Evolutionary conservation across 2,888 invertebrate species (phyloP).

Genomic region (Hypselothyrea guttata): DNA sequence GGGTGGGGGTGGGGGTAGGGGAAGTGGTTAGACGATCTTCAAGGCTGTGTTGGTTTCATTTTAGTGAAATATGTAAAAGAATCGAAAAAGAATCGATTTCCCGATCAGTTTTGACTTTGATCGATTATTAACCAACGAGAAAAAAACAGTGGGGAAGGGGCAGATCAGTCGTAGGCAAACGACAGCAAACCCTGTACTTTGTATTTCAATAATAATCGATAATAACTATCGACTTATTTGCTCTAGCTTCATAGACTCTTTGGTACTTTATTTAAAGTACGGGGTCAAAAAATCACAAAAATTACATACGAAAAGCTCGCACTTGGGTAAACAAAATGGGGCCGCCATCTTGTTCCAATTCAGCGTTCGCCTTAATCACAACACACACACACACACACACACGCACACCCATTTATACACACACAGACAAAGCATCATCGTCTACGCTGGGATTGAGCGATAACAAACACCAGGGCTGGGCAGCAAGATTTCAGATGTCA

Average conservation of each 20-base stretch:
- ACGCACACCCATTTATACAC: slow-evolving; percentile 1
- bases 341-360: slow-evolving; percentile 55
- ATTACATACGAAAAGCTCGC: slow-evolving; percentile 36
- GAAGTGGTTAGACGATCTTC: slow-evolving; percentile 8
- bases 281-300: slow-evolving; percentile 1
- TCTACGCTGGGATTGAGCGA: slow-evolving; percentile 46
- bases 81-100: slow-evolving; percentile 33
- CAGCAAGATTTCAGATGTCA: not conserved
- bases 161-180: too few species aligned
- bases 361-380: slow-evolving; percentile 38
- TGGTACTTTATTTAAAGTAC: too few species aligned
- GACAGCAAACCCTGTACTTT: too few species aligned
- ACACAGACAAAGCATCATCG: slow-evolving; percentile 21
- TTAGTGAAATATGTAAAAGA: too few species aligned
- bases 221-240: not conserved
- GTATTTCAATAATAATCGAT: too few species aligned
- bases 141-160: too few species aligned
- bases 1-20: slow-evolving; percentile 6
- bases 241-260: not conserved
- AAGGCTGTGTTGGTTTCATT: not conserved
- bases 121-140: slow-evolving; percentile 23
- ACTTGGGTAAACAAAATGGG: slow-evolving; percentile 52
- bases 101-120: slow-evolving; percentile 7
- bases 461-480: slow-evolving; percentile 31
- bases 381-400: slow-evolving; percentile 20